Base-by-base conservation (phyloP, 2,113 vertebrate genomes). In the Tachysurus vachellii region DNA sequence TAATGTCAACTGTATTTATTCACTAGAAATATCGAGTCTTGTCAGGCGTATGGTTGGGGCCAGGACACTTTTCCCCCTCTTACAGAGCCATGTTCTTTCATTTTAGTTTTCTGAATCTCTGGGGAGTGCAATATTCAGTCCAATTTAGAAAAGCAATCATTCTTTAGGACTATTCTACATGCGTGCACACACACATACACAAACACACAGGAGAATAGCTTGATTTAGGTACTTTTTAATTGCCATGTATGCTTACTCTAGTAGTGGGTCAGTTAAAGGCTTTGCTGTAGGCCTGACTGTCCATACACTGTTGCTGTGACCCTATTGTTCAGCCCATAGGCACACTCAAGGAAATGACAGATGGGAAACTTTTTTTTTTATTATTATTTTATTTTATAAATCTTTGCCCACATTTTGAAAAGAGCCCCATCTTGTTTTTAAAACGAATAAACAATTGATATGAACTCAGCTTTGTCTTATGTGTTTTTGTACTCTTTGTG, bases 81-180 rank as follows among this genome's bases (percentile, higher is more conserved):
- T 89, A 91, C 73, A 93, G 93, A 95, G 94, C 93, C 93, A 94
- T 95, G 92, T 93, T 88, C 47, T 87, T 90, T 91, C 84, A 76
- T 68, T 68, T 90, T 84, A 47, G 19, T 75, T 87, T 86, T 90
- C 76, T 71, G 62, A 75, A 90, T 91, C 90, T 91, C 90, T 92
- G 92, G 93, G 92, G 94, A 95, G 94, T 95, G 95, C 94, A 95
- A 95, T 95, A 95, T 94, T 93, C 88, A 91, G 91, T 95, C 93
- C 93, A 94, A 91, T 90, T 95, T 93, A 90, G 91, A 93, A 91
- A 93, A 90, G 89, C 88, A 89, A 87, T 91, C 91, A 92, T 90
- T 81, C 90, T 88, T 92, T 91, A 92, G 91, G 91, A 92, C 87
- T 80, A 87, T 84, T 56, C 36, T 87, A 87, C 68, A 77, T 70